Percentiles rank a stretch among this genome's conserved stretches.
Evolutionary conservation across 2,113 vertebrate species (phyloP).

Genomic region (Psophia crepitans): DNA sequence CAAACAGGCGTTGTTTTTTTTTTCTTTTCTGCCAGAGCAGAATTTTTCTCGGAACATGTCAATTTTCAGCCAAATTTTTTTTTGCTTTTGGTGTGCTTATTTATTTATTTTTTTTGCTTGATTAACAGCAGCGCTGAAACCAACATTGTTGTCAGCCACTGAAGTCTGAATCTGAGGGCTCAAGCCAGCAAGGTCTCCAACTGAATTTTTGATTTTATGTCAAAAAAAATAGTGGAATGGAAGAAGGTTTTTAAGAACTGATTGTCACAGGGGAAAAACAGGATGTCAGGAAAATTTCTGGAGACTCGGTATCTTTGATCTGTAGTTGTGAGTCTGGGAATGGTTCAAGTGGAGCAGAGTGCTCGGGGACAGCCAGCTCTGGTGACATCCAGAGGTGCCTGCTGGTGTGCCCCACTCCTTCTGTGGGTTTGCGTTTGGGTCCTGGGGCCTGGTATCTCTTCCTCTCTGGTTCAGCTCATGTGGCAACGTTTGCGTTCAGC

Average conservation of each 20-base stretch:
- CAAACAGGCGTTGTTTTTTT: not conserved
- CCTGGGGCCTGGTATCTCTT: not conserved
- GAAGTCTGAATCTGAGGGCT: slow-evolving; percentile 1
- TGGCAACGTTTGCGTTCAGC: not conserved
- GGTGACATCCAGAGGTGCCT: not conserved
- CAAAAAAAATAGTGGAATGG: not conserved
- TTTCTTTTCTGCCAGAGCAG: not conserved
- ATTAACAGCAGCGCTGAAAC: not conserved
- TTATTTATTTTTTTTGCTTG: not conserved
- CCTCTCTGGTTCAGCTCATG: not conserved
- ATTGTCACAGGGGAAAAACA: not conserved
- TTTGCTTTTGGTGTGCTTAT: not conserved
- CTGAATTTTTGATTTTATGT: slow-evolving; percentile 31
- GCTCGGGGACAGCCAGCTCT: not conserved
- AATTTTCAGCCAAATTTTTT: slow-evolving; percentile 23
- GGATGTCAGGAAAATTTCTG: not conserved
- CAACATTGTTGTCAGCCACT: slow-evolving; percentile 5
- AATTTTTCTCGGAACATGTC: slow-evolving; percentile 6
- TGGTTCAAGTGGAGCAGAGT: not conserved
- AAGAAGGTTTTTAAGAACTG: slow-evolving; percentile 8
- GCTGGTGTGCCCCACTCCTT: not conserved
- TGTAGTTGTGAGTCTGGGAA: not conserved
- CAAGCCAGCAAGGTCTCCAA: not conserved
- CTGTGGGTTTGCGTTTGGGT: not conserved
- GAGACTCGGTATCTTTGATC: not conserved